These are phyloP conservation scores for Rhyacophila evoluta DNA, from an alignment of 2,888 invertebrate genomes.

Conservation along the genomic window DNA sequence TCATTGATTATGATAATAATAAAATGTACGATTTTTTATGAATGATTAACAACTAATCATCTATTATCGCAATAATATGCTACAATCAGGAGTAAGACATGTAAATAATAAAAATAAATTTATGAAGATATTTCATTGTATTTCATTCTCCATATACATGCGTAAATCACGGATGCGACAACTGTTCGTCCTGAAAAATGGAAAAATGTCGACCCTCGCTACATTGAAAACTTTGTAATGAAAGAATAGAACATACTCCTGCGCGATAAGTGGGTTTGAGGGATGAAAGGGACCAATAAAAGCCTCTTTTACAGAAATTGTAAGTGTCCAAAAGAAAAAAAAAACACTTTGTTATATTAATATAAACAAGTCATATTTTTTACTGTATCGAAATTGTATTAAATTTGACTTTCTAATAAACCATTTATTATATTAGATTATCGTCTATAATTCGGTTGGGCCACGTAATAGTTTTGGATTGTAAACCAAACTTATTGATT, in stretches of 20 bases:
- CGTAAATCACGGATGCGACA: not conserved
- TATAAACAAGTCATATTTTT: not conserved
- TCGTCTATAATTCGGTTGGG: too few species aligned
- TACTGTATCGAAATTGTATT: too few species aligned
- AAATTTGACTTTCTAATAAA: too few species aligned
- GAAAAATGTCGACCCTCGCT: not conserved
- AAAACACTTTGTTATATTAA: not conserved
- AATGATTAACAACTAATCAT: too few species aligned
- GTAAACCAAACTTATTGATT: too few species aligned
- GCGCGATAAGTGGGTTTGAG: slow-evolving; percentile 1
- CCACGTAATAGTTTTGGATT: too few species aligned
- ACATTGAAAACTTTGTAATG: slow-evolving; percentile 5
- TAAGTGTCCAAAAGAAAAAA: not conserved
- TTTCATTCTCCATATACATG: not conserved
- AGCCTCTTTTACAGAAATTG: not conserved
- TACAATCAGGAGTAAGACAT: too few species aligned
- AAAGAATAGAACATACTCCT: slow-evolving; percentile 2
- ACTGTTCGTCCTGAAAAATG: not conserved
- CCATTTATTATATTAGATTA: too few species aligned
- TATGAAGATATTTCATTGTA: not conserved
- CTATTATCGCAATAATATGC: too few species aligned
- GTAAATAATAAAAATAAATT: not conserved
- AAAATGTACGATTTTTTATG: too few species aligned
- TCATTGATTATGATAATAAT: too few species aligned
- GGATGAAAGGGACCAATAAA: not conserved